Percentiles rank a stretch among this genome's conserved stretches.
These are phyloP conservation scores for Eunapius fragilis DNA, from an alignment of 37 sponge, comb jelly and placozoan genomes.

Conservation along the genomic window DNA sequence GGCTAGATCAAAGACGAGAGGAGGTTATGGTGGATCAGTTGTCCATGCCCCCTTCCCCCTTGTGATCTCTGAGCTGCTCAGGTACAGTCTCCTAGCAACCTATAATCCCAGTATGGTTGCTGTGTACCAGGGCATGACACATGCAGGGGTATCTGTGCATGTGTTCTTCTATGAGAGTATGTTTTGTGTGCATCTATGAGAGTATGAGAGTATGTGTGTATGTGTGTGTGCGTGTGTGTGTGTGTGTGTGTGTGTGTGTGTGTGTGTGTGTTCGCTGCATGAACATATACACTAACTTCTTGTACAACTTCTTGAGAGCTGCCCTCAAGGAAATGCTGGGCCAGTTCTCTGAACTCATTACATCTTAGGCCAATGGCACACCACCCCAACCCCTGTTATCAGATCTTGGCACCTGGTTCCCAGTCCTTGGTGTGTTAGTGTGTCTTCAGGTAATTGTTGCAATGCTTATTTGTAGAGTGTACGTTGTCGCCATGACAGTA, in stretches of 20 bases:
- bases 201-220: too few species aligned
- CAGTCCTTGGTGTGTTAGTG: not conserved
- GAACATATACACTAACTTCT: slow-evolving; percentile 60
- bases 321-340: slow-evolving; percentile 47
- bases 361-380: not conserved
- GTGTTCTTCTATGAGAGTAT: not conserved
- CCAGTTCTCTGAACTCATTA: slow-evolving; percentile 61
- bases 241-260: too few species aligned
- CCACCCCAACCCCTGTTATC: too few species aligned
- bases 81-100: slow-evolving; percentile 11
- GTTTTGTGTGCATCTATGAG: not conserved
- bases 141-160: not conserved
- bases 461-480: not conserved
- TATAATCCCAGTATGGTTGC: not conserved
- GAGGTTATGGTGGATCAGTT: not conserved
- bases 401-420: not conserved
- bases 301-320: slow-evolving; percentile 83
- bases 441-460: not conserved
- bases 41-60: slow-evolving; percentile 1
- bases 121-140: not conserved
- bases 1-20: not conserved
- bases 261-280: slow-evolving; percentile 57
- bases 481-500: not conserved
- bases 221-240: too few species aligned
- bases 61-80: slow-evolving; percentile 41